A percentile compares a stretch with the other conserved stretches of the same genome.
These are phyloP conservation scores for Antigone vipio DNA, from an alignment of 2,113 vertebrate species.

Conservation along the genomic window DNA sequence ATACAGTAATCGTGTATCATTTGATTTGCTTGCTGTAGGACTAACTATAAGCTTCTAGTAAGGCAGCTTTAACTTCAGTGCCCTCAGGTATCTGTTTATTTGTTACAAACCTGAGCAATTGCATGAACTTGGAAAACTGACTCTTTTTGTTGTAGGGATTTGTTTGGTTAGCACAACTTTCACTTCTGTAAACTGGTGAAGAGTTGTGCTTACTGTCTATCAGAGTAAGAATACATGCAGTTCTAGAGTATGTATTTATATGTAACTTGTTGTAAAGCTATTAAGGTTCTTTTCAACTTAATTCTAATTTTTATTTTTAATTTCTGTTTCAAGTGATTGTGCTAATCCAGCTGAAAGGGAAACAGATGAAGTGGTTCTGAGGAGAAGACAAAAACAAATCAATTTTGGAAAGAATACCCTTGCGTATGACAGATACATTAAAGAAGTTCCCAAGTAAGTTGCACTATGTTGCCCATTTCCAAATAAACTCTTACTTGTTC, in stretches of 20 bases:
- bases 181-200: background rate
- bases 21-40: background rate
- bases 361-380: slow-evolving; percentile 86
- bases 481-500: background rate
- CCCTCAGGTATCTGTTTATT: background rate
- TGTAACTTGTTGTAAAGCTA: background rate
- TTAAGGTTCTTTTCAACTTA: background rate
- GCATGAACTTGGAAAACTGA: background rate
- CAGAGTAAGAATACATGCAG: background rate
- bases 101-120: background rate
- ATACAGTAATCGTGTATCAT: background rate
- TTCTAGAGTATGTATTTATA: background rate
- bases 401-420: slow-evolving; percentile 98
- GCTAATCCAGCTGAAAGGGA: slow-evolving; percentile 77
- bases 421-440: slow-evolving; percentile 90
- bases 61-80: background rate
- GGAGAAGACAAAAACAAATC: slow-evolving; percentile 95
- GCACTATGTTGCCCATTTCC: background rate
- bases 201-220: background rate
- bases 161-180: background rate
- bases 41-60: background rate
- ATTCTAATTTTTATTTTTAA: slow-evolving; percentile 28
- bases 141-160: background rate
- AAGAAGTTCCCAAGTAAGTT: slow-evolving; percentile 90
- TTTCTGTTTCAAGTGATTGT: slow-evolving; percentile 83